phyloP scores from a whole-genome alignment of 53 echinoderm and acorn worm species.

The Holothuria scabra region DNA sequence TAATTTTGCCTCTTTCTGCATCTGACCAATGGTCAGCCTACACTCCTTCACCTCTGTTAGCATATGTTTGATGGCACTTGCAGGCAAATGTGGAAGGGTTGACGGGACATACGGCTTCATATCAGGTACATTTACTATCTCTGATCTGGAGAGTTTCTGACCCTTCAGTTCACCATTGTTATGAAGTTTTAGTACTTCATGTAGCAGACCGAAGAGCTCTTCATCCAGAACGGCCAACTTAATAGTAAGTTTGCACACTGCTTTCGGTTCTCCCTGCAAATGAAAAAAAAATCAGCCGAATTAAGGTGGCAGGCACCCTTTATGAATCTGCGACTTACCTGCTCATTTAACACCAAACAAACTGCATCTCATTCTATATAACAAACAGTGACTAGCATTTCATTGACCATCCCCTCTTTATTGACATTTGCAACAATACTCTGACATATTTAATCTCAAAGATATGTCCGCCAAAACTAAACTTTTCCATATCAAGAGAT shows the following conservation, averaged over 20 bases:
- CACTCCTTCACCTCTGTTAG: background rate
- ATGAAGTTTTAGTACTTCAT: slow-evolving; percentile 1
- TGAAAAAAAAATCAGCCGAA: background rate
- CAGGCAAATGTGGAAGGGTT: background rate
- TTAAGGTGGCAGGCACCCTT: no score
- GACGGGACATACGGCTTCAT: slow-evolving; percentile 19
- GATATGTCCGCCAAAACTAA: no score
- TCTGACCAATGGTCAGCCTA: background rate
- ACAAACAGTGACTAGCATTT: no score
- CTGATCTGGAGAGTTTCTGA: background rate
- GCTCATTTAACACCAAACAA: no score
- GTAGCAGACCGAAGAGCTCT: background rate
- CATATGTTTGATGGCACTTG: background rate
- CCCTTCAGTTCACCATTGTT: slow-evolving; percentile 1
- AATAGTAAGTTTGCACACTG: background rate
- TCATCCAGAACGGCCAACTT: background rate
- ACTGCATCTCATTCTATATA: no score
- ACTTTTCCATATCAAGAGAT: no score
- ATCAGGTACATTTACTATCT: background rate
- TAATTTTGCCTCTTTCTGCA: slow-evolving; percentile 17
- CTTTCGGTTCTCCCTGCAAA: slow-evolving; percentile 14
- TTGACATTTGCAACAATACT: no score
- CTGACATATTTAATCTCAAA: no score
- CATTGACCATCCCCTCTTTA: no score
- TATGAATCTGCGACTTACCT: no score